Conservation (phyloP, 1,140 invertebrate genomes). For the Polypedilum pembai region DNA sequence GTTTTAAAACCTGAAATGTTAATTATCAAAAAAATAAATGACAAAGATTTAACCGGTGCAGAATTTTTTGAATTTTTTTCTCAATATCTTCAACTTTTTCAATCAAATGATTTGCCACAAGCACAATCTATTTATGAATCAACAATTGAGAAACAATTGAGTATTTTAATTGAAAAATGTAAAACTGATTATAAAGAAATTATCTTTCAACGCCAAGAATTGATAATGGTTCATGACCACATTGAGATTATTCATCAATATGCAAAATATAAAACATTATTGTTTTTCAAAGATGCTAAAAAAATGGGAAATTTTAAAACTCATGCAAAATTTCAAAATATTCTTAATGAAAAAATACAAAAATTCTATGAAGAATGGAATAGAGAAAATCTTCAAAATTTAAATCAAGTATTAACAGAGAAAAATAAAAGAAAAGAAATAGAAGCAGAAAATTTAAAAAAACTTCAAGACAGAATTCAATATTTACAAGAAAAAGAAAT, state of each 20-base stretch:
- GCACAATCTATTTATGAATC: neutral
- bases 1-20: neutral
- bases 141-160: neutral
- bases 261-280: too few species aligned
- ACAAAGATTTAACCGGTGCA: neutral
- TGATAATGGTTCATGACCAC: neutral
- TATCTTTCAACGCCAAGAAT: neutral
- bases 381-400: too few species aligned
- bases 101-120: neutral
- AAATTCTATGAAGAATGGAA: too few species aligned
- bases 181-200: neutral
- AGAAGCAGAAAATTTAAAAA: too few species aligned
- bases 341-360: too few species aligned
- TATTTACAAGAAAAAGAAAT: too few species aligned
- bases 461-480: too few species aligned
- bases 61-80: neutral
- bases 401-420: too few species aligned
- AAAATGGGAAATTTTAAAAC: too few species aligned
- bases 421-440: too few species aligned
- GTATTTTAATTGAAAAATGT: neutral
- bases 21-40: neutral
- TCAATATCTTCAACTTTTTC: neutral
- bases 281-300: too few species aligned
- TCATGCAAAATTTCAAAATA: too few species aligned
- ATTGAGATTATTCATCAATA: neutral